Evolutionary conservation across 2,113 vertebrate genomes (phyloP), one percentile per base, ranked within the genome.

Genomic region (Rafetus swinhoei): DNA sequence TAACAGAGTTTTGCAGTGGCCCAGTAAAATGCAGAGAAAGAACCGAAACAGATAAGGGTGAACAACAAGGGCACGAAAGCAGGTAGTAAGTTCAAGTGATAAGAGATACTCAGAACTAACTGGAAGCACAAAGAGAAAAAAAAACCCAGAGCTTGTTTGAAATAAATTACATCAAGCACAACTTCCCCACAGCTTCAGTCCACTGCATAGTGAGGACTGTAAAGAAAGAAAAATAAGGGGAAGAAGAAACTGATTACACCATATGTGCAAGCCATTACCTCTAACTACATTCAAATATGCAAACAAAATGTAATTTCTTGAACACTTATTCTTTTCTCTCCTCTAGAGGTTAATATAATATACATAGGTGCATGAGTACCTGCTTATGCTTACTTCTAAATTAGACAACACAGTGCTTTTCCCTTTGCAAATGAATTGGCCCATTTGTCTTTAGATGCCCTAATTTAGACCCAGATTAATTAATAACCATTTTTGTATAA

Each of bases 391-490:
- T 89, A 90, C 35, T 77, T 95, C 86, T 90, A 91, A 90, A 96
- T 94, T 86, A 92, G 83, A 95, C 96, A 85, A 92, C 69, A 94
- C 25, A 94, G 10, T 52, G 24, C 52, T 95, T 85, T 54, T 92
- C 90, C 52, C 52, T 89, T 59, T 60, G 86, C 57, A 91, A 94
- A 85, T 76, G 87, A 97, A 92, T 45, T 94, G 32, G 57, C 91
- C 93, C 89, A 83, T 53, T 56, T 95, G 65, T 87, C 93, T 91
- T 93, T 93, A 93, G 74, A 79, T 88, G 65, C 97, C 90, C 84
- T 91, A 81, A 83, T 94, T 92, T 88, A 76, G 50, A 79, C 14
- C 52, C 87, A 93, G 45, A 65, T 94, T 96, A 96, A 96, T 97
- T 97, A 97, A 84, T 76, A 62, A 25, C 62, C 57, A 21, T 83